Evolutionary conservation across 1,140 invertebrate species (phyloP), one percentile per base, ranked within the genome.

Genomic region (Latrodectus geometricus): DNA sequence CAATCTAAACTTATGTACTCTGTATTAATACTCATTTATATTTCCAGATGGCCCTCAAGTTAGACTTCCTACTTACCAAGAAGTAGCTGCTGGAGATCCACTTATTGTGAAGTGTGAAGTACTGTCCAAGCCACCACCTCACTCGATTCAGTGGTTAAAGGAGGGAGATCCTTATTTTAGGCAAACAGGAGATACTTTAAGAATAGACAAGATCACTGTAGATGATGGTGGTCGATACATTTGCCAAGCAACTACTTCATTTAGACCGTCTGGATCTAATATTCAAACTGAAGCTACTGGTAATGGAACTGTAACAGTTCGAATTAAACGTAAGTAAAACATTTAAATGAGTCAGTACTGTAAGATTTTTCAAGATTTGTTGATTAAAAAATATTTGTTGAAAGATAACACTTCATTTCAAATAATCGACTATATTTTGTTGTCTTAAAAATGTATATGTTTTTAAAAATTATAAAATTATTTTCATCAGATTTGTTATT

Each of bases 51-150:
- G 95, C 0, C 97, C 97, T 0, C 94, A 94, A 3, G 96, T 92
- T 12, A 88, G 88, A 20, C 89, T 92, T 15, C 89, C 90, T 15
- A 80, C 91, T 21, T 94, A 80, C 75, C 90, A 92, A 23, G 95
- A 97, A 90, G 94, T 95, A 0, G 95, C 96, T 89, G 95, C 96
- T 88, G 95, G 96, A 9, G 96, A 97, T 88, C 94, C 93, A 0
- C 93, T 97, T 0, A 94, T 94, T 76, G 95, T 97, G 49, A 93
- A 94, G 76, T 98, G 97, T 90, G 96, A 97, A 89, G 96, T 97
- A 0, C 95, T 95, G 0, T 93, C 96, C 0, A 97, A 97, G 90
- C 97, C 97, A 49, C 70, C 84, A 12, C 87, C 0, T 90, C 93
- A 78, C 21, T 95, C 96, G 0, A 93, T 97, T 80, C 96, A 97